These are phyloP conservation scores for Cercocebus atys DNA, from an alignment of 2,113 vertebrate species.

Conservation along the genomic window DNA sequence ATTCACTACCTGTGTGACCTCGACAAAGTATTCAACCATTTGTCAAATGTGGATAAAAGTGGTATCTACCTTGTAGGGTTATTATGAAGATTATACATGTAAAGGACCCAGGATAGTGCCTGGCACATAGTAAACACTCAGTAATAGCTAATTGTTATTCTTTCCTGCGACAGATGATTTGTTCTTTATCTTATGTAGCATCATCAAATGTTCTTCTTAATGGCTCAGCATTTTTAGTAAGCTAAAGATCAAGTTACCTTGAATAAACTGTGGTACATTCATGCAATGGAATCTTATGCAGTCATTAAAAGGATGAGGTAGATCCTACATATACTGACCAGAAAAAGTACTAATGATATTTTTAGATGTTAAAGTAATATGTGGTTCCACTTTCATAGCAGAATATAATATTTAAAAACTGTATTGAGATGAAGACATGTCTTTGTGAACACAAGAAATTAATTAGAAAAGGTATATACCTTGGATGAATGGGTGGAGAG, in stretches of 20 bases:
- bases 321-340: background rate
- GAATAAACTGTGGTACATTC: conserved; percentile 19
- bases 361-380: conserved; percentile 15
- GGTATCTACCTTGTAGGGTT: background rate
- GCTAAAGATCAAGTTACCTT: background rate
- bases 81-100: background rate
- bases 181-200: background rate
- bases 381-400: background rate
- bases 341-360: conserved; percentile 30
- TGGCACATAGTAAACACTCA: background rate
- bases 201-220: background rate
- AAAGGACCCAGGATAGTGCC: background rate
- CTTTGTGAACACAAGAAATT: conserved; percentile 43
- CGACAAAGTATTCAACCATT: background rate
- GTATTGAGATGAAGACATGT: background rate
- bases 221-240: conserved; percentile 35
- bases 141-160: background rate
- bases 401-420: conserved; percentile 38
- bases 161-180: conserved; percentile 3
- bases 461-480: background rate
- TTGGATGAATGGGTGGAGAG: conserved; percentile 20
- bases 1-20: background rate
- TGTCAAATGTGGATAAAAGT: background rate
- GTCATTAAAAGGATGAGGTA: conserved; percentile 3
- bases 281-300: background rate